Evolutionary conservation across 2,113 vertebrate genomes (phyloP), one percentile per base, ranked within the genome.

Genomic region (Motacilla alba): DNA sequence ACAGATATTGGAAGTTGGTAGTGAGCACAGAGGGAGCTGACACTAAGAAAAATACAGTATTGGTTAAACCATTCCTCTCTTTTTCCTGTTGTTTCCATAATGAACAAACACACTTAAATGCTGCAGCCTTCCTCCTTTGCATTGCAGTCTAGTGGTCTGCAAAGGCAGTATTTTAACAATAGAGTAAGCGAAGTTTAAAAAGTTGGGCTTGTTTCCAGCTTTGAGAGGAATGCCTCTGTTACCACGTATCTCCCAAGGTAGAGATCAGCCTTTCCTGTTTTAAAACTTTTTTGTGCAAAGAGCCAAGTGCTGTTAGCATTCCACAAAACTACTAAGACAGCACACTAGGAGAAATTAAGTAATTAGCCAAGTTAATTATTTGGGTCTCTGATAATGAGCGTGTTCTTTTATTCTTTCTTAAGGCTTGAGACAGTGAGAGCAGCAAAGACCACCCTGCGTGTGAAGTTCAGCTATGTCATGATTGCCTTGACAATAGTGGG

Each of bases 381-480:
- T 73, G 10, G 6, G 23, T 63, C 31, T 87, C 35, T 79, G 46
- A n/a, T 69, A 75, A 60, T 7, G 16, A 50, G 4, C 66, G 39
- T 87, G 56, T 75, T 91, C 15, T 86, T 90, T 56, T 63, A 7
- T 64, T 60, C 23, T 70, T 56, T 95, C 33, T 89, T 27, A 87
- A 99, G 99, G 94, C 97, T 97, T 89, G 98, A 99, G 62, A 98
- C 97, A 97, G 95, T 99, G 17, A 98, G 99, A 67, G 97, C 97
- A 58, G 98, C 99, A 9, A 98, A 98, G 94, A 99, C 98, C 96
- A 98, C 87, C 62, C 14, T 99, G 35, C 96, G 98, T 66, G 98
- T 99, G 88, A 99, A 98, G 97, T 73, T 93, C 70, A 98, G 99
- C 97, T 99, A 99, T 5, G 0, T 97, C 9, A 99, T 99, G 99